These are phyloP conservation scores for Poeciliopsis turrubarensis DNA, from an alignment of 2,113 vertebrate species.

Conservation along the genomic window DNA sequence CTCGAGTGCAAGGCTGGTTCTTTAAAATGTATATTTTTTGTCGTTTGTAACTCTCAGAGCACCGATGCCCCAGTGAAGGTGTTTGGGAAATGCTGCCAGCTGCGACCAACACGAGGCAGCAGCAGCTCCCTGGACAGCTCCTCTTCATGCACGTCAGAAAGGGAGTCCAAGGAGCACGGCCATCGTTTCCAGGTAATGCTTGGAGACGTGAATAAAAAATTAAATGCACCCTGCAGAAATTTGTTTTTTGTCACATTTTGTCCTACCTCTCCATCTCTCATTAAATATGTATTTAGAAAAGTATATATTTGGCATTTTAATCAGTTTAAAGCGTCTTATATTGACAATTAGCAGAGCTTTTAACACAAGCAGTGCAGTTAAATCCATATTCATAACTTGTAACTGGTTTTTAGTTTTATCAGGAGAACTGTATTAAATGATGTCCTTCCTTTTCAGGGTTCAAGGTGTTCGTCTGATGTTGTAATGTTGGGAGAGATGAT, in stretches of 20 bases:
- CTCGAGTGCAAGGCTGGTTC: neutral
- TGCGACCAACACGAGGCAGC: constrained; percentile 92
- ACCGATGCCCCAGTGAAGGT: constrained; percentile 89
- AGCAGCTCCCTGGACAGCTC: constrained; percentile 95
- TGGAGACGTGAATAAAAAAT: neutral
- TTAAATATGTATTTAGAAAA: too few species aligned
- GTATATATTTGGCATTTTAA: neutral
- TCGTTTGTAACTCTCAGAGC: constrained; percentile 76
- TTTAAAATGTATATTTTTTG: neutral
- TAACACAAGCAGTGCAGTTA: neutral
- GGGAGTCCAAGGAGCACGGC: constrained; percentile 85
- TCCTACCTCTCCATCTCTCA: too few species aligned
- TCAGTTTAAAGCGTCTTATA: neutral
- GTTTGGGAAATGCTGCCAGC: constrained; percentile 93
- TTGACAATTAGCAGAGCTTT: neutral
- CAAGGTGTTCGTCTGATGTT: constrained; percentile 92
- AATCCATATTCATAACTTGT: neutral
- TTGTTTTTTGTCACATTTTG: neutral
- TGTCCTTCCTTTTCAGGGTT: constrained; percentile 76
- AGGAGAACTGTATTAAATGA: neutral
- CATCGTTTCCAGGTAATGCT: constrained; percentile 88
- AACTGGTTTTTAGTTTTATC: neutral
- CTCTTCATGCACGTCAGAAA: constrained; percentile 88
- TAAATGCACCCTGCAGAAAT: neutral
- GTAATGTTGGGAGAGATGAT: constrained; percentile 99